Percentiles rank a stretch among this genome's conserved stretches.
These are phyloP conservation scores for Pristionchus japonicus DNA, from an alignment of 2,888 invertebrate species.

Conservation along the genomic window DNA sequence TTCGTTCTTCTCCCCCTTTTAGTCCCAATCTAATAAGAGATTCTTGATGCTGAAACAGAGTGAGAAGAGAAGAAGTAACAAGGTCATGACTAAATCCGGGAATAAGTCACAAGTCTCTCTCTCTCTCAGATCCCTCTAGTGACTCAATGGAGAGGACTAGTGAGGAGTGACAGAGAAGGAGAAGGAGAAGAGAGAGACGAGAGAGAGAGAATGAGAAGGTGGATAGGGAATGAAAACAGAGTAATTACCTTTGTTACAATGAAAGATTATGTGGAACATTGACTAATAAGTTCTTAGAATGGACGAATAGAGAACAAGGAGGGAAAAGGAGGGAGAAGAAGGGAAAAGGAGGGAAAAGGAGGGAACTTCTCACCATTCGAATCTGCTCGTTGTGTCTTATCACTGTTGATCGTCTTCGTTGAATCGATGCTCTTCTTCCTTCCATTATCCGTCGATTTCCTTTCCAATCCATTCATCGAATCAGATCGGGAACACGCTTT, in stretches of 20 bases:
- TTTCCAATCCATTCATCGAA: background rate
- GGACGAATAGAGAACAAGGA: no score
- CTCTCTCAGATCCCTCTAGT: background rate
- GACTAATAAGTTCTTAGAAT: background rate
- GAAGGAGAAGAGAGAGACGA: background rate
- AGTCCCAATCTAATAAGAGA: background rate
- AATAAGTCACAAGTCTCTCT: background rate
- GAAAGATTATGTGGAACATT: background rate
- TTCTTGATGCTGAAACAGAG: constrained; percentile 2
- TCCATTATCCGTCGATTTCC: background rate
- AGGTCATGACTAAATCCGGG: background rate
- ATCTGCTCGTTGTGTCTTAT: background rate
- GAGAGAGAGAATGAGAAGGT: no score
- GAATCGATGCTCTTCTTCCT: constrained; percentile 6
- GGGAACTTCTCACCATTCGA: background rate
- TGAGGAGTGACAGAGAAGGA: background rate
- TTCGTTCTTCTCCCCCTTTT: background rate
- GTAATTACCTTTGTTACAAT: constrained; percentile 17
- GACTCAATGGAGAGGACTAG: background rate
- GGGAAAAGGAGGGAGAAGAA: no score
- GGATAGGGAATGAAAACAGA: constrained; percentile 32
- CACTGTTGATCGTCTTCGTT: constrained; percentile 16
- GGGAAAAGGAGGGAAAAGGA: no score
- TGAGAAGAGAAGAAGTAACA: background rate
- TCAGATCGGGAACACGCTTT: background rate